Base-by-base conservation (phyloP, 2,888 invertebrate genomes). In the Eutolmus rufibarbis region DNA sequence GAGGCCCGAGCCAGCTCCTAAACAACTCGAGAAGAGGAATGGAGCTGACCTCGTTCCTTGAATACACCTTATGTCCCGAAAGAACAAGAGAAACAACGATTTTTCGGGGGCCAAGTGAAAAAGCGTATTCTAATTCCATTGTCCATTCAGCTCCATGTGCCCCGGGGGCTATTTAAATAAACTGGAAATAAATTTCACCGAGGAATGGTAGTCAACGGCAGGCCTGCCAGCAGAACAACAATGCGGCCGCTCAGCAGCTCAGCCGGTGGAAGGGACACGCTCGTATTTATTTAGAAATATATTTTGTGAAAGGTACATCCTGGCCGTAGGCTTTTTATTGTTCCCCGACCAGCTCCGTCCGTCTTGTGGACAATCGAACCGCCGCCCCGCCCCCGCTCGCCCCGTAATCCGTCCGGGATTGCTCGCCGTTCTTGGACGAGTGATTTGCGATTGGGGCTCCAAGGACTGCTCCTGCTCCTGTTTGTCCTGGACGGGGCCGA, bases 261-360 rank as follows among this genome's bases (percentile, higher is more conserved):
- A 57, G 82, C 57, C 37, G 57, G 82, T 82, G 66, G 66, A 66
- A 82, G 82, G 82, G 57, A 76, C 34, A 76, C 28, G 28, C 40
- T 76, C 34, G 76, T 76, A 37, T 34, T 76, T 34, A 34, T 76
- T 34, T 34, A 76, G 40, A 34, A 40, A 40, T 34, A 82, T 82
- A 82, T 82, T 82, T 82, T 82, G 57, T 82, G 57, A 82, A 66
- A 82, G 82, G 82, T 82, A 82, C 82, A 82, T 82, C 82, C 82
- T 66, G 82, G 66, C 82, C 57, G 82, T 82, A 82, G 82, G 82
- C 82, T 57, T 82, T 82, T 82, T 82, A 82, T 82, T 82, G 82
- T 82, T 56, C 57, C 66, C 57, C 82, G 19, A 82, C 82, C 34
- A 56, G 16, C 51, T 56, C 40, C 23, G 28, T 37, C 57, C 57